Conservation (phyloP, 1,140 invertebrate species). For the Eupristina koningsbergeri region DNA sequence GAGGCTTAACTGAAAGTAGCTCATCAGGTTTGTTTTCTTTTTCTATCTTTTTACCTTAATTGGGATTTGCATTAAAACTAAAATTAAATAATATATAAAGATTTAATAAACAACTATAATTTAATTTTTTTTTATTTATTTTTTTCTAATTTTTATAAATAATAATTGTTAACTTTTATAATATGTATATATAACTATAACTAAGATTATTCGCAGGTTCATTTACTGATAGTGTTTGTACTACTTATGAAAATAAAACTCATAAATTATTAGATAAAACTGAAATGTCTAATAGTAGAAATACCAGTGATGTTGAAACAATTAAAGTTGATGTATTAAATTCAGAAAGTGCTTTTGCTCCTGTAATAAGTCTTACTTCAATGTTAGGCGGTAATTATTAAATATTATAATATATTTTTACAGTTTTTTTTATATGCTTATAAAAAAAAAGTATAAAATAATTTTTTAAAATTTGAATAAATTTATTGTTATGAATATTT, state of each 20-base stretch:
- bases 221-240: constrained; percentile 77
- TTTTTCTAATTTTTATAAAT: too few relatives aligned
- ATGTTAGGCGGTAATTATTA: constrained; percentile 64
- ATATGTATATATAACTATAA: constrained; percentile 1
- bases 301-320: constrained; percentile 51
- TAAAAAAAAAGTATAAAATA: too few relatives aligned
- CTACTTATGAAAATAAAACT: constrained; percentile 75
- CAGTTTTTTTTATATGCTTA: not conserved
- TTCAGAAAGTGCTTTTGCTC: constrained; percentile 55
- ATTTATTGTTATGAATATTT: too few relatives aligned
- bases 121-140: not conserved
- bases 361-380: constrained; percentile 64
- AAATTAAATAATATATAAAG: not conserved
- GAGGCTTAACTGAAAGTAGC: constrained; percentile 77
- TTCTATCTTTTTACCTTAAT: not conserved
- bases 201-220: constrained; percentile 68
- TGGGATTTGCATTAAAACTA: not conserved
- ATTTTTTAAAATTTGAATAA: too few relatives aligned
- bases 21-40: constrained; percentile 73
- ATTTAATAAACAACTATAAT: not conserved
- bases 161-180: too few relatives aligned
- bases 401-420: not conserved
- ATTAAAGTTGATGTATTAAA: constrained; percentile 14
- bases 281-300: constrained; percentile 56
- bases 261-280: constrained; percentile 56